Evolutionary conservation across 2,113 vertebrate genomes (phyloP).

Genomic region (Oryctolagus cuniculus): mOryCun1.1 NC_091435.1:17181001-17181500

Average conservation of each 20-base stretch:
- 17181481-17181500: background rate
- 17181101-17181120: background rate
- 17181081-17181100: background rate
- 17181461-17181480: background rate
- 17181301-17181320: background rate
- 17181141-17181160: conserved; percentile 28
- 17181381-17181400: background rate
- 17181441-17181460: background rate
- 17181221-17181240: background rate
- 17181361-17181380: background rate
- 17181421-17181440: background rate
- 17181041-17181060: background rate
- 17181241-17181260: background rate
- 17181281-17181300: background rate
- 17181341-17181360: background rate
- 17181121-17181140: background rate
- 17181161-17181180: background rate
- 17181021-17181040: background rate
- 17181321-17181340: background rate
- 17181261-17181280: background rate
- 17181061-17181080: background rate
- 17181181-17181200: conserved; percentile 40
- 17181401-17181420: background rate
- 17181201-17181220: background rate
- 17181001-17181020: background rate